phyloP scores from a whole-genome alignment of 23 tunicate genomes.

The Oikopleura dioica region DNA sequence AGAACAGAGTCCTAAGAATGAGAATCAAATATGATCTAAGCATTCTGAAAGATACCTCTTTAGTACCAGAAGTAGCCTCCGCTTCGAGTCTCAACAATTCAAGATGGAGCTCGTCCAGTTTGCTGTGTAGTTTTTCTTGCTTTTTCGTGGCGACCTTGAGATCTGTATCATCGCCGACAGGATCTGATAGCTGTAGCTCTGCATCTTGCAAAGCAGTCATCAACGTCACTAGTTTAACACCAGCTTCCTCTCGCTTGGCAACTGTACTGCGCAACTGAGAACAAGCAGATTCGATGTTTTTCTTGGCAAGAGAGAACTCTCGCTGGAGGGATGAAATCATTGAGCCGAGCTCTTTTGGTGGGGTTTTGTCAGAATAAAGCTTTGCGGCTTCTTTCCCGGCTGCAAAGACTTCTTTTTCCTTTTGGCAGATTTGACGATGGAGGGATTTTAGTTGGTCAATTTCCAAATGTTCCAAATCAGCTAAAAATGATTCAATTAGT shows the following conservation, averaged over 20 bases:
- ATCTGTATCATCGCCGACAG: neutral
- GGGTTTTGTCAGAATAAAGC: constrained; percentile 6
- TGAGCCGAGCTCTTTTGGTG: constrained; percentile 20
- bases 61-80: neutral
- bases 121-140: constrained; percentile 8
- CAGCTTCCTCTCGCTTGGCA: constrained; percentile 8
- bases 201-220: neutral
- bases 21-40: too few relatives aligned
- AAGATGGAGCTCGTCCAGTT: constrained; percentile 4
- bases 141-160: neutral
- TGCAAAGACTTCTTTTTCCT: neutral
- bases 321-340: constrained; percentile 11
- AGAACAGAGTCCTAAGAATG: neutral
- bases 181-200: neutral
- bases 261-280: neutral
- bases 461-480: neutral
- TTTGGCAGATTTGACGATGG: neutral
- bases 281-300: neutral
- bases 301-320: neutral
- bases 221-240: neutral
- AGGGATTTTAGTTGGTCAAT: neutral
- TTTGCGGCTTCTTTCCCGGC: constrained; percentile 7
- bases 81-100: neutral
- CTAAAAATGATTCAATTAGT: too few relatives aligned
- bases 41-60: too few relatives aligned